A percentile compares a stretch with the other conserved stretches of the same genome.
These are phyloP conservation scores for Marisa cornuarietis DNA, from an alignment of 1,140 invertebrate species.

Conservation along the genomic window DNA sequence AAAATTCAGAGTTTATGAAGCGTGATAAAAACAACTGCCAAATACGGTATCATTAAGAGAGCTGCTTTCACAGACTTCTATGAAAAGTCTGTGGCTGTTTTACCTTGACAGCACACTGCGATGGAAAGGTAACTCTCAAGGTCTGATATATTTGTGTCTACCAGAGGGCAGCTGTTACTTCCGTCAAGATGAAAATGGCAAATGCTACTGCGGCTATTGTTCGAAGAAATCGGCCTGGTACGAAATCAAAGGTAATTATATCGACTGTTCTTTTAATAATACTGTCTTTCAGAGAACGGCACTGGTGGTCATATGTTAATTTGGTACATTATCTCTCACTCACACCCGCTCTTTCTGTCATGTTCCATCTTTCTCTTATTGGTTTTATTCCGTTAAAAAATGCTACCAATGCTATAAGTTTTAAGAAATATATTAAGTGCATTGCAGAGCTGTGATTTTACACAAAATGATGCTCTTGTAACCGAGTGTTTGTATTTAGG, in stretches of 20 bases:
- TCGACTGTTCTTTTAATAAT: background rate
- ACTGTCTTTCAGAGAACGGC: background rate
- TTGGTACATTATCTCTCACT: background rate
- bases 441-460: no score
- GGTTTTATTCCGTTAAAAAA: no score
- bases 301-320: background rate
- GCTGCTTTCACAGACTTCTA: no score
- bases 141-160: background rate
- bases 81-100: background rate
- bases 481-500: conserved; percentile 70
- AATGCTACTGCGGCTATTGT: conserved; percentile 47
- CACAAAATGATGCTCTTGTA: background rate
- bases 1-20: background rate
- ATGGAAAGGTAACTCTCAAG: background rate
- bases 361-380: no score
- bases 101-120: background rate
- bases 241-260: conserved; percentile 46
- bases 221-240: conserved; percentile 57
- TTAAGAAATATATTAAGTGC: no score
- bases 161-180: conserved; percentile 10
- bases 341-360: background rate
- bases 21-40: background rate
- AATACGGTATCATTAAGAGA: no score
- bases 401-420: no score
- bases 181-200: conserved; percentile 59